Conservation (phyloP, 2,797 vertebrate species). For the Myiothlypis chrysogaster region DNA sequence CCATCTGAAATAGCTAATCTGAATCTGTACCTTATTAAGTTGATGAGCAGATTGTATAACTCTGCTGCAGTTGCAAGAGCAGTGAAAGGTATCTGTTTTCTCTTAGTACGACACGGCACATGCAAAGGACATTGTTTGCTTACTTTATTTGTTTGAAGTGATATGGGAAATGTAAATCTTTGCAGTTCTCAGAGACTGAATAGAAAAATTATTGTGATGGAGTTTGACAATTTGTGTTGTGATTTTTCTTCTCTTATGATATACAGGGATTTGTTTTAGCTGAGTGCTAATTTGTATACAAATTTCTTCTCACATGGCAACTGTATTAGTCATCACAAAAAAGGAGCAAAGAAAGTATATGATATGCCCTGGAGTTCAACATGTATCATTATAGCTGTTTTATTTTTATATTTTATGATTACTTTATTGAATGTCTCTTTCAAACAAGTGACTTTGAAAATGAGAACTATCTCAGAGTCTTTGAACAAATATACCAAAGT, state of each 20-base stretch:
- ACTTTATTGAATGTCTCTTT: constrained; percentile 41
- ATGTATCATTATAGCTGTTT: background rate
- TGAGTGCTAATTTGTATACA: constrained; percentile 26
- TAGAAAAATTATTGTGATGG: background rate
- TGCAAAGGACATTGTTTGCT: background rate
- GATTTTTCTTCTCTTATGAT: background rate
- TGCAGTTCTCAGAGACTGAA: background rate
- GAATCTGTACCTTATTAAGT: background rate
- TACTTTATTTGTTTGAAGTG: constrained; percentile 27
- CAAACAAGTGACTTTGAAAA: constrained; percentile 36
- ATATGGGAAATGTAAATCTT: background rate
- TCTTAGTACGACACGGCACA: background rate
- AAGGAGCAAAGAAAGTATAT: background rate
- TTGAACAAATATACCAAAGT: constrained; percentile 47
- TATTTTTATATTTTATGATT: constrained; percentile 38
- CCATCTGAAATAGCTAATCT: background rate
- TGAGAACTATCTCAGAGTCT: constrained; percentile 44
- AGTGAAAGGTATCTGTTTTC: constrained; percentile 13
- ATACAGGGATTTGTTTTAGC: background rate
- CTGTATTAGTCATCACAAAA: constrained; percentile 22
- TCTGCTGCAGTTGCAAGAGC: background rate
- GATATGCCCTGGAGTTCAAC: background rate
- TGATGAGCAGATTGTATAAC: background rate
- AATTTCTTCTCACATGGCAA: constrained; percentile 1
- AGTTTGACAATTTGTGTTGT: background rate